Evolutionary conservation across 2,113 vertebrate species (phyloP).

Genomic region (Hemicordylus capensis): DNA sequence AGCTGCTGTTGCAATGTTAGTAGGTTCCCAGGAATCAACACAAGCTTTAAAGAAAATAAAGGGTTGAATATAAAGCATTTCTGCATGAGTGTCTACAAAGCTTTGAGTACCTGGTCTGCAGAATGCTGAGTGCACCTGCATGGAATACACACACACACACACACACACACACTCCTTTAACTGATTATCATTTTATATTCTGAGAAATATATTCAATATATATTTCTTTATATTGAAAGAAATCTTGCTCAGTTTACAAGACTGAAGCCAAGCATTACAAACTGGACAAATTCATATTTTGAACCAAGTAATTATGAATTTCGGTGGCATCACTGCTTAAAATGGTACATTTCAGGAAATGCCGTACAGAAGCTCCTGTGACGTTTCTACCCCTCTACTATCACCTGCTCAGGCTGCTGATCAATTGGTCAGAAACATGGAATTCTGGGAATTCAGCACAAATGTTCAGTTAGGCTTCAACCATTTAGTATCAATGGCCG

Average conservation of each 20-base stretch:
- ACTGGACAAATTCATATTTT: background rate
- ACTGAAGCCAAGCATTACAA: background rate
- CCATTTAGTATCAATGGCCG: background rate
- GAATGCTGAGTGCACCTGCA: background rate
- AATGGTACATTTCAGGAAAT: background rate
- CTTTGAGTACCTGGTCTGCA: background rate
- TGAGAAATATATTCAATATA: too few species aligned
- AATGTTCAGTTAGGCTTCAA: background rate
- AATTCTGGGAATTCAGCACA: background rate
- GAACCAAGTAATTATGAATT: background rate
- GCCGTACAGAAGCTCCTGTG: background rate
- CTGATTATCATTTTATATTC: too few species aligned
- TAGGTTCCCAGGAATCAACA: background rate
- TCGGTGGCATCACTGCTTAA: background rate
- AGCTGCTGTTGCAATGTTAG: too few species aligned
- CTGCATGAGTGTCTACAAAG: background rate
- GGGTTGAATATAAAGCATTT: background rate
- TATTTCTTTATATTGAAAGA: too few species aligned
- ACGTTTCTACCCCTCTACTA: background rate
- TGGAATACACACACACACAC: too few species aligned
- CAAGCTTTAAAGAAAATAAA: background rate
- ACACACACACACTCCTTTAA: too few species aligned
- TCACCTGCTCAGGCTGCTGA: background rate
- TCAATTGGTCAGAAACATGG: background rate
- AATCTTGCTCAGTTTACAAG: too few species aligned